A percentile compares a stretch with the other conserved stretches of the same genome.
Conservation (phyloP, 2,113 vertebrate species). For the Candoia aspera region DNA sequence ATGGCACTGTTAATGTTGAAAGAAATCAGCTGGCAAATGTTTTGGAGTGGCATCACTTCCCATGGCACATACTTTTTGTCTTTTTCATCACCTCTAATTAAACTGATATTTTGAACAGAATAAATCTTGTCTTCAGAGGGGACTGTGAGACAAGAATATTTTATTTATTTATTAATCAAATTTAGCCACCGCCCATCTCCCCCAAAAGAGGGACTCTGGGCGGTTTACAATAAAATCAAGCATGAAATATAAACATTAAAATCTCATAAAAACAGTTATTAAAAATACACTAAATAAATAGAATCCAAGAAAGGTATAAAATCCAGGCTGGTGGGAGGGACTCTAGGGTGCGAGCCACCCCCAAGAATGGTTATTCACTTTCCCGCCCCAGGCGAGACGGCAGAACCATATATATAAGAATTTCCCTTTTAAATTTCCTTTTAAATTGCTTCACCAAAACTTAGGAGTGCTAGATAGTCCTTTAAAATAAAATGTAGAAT, state of each 20-base stretch:
- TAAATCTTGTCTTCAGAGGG: neutral
- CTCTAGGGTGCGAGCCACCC: too few relatives aligned
- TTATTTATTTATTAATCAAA: too few relatives aligned
- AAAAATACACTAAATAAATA: too few relatives aligned
- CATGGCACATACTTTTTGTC: neutral
- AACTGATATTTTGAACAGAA: neutral
- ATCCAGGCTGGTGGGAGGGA: too few relatives aligned
- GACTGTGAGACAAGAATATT: neutral
- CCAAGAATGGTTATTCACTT: too few relatives aligned
- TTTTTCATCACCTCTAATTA: neutral
- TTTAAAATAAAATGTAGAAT: neutral
- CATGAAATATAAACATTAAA: too few relatives aligned
- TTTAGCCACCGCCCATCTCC: too few relatives aligned
- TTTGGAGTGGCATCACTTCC: neutral
- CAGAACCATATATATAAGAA: neutral
- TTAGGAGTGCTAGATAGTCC: neutral
- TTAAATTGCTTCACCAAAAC: neutral
- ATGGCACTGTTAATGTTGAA: neutral
- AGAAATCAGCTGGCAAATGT: neutral
- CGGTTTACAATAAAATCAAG: too few relatives aligned
- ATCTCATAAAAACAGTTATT: too few relatives aligned
- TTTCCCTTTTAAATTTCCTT: conserved; percentile 3
- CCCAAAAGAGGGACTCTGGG: too few relatives aligned
- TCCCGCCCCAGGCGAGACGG: too few relatives aligned
- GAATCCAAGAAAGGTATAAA: too few relatives aligned